Conservation (phyloP, 2,113 vertebrate species). For the Cyanistes caeruleus region DNA sequence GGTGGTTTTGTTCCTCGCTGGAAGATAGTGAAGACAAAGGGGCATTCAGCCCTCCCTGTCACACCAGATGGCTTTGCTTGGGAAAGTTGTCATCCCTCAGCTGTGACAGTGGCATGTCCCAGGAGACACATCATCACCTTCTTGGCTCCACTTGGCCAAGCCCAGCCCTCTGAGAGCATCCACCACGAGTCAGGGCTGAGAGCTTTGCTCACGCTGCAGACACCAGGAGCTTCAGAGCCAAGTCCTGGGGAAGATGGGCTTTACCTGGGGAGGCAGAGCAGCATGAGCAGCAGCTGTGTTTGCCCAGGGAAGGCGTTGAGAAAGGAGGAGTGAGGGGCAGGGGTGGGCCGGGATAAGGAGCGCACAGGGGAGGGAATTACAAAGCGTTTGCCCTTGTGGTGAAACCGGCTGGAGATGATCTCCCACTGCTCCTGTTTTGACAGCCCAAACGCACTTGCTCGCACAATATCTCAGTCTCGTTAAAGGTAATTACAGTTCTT, state of each 20-base stretch:
- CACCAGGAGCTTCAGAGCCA: fast-evolving
- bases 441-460: conserved; percentile 56
- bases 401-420: conserved; percentile 4
- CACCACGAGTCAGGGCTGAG: fast-evolving
- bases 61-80: not conserved
- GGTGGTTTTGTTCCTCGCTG: not conserved
- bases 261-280: not conserved
- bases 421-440: conserved; percentile 44
- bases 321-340: not conserved
- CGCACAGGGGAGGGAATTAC: not conserved
- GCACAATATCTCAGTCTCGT: conserved; percentile 70
- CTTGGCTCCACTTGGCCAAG: not conserved
- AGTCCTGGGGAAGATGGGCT: not conserved
- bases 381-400: conserved; percentile 1
- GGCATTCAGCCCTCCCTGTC: not conserved
- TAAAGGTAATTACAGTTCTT: conserved; percentile 78
- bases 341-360: not conserved
- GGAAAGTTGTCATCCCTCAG: not conserved
- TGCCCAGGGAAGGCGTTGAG: fast-evolving
- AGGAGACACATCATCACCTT: not conserved
- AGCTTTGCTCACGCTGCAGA: not conserved
- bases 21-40: not conserved
- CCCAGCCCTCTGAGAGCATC: not conserved
- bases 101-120: not conserved
- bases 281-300: not conserved